phyloP scores from a whole-genome alignment of 2,113 vertebrate species.

The Gadus chalcogrammus region DNA sequence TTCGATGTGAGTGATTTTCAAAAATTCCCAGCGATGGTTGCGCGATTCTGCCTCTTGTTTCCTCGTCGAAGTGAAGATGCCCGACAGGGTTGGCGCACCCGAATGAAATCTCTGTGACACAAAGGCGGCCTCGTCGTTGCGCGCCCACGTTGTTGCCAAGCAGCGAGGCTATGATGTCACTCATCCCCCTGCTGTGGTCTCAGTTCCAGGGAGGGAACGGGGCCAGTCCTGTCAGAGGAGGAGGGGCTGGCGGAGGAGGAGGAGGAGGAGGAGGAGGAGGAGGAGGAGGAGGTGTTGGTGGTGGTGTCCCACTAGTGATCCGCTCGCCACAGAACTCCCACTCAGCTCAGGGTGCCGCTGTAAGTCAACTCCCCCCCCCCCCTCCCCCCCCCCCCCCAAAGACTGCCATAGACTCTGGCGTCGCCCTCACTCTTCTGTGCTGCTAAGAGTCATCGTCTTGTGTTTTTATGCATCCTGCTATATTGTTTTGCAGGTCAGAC shows the following conservation, averaged over 20 bases:
- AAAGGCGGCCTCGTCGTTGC: background rate
- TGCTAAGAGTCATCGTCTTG: no score
- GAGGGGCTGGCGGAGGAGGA: no score
- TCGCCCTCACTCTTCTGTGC: background rate
- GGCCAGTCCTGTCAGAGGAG: slow-evolving; percentile 96
- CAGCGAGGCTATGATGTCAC: slow-evolving; percentile 11
- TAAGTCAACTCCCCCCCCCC: slow-evolving; percentile 64
- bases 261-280: no score
- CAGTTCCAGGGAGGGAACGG: slow-evolving; percentile 97
- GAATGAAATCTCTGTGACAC: slow-evolving; percentile 9
- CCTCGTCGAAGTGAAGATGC: background rate
- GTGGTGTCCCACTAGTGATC: slow-evolving; percentile 82
- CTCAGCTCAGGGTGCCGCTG: slow-evolving; percentile 89
- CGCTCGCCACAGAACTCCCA: slow-evolving; percentile 97
- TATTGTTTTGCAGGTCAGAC: slow-evolving; percentile 81
- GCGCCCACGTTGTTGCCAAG: slow-evolving; percentile 11
- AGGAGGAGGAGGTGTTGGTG: no score
- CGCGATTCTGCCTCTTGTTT: background rate
- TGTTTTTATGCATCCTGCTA: no score
- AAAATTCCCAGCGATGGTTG: slow-evolving; percentile 5
- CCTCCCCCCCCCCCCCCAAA: background rate
- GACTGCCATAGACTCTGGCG: background rate
- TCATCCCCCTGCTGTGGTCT: slow-evolving; percentile 25
- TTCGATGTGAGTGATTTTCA: slow-evolving; percentile 87
- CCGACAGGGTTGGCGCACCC: slow-evolving; percentile 7